phyloP scores from a whole-genome alignment of 1,140 invertebrate species.

The Caenorhabditis latens region DNA sequence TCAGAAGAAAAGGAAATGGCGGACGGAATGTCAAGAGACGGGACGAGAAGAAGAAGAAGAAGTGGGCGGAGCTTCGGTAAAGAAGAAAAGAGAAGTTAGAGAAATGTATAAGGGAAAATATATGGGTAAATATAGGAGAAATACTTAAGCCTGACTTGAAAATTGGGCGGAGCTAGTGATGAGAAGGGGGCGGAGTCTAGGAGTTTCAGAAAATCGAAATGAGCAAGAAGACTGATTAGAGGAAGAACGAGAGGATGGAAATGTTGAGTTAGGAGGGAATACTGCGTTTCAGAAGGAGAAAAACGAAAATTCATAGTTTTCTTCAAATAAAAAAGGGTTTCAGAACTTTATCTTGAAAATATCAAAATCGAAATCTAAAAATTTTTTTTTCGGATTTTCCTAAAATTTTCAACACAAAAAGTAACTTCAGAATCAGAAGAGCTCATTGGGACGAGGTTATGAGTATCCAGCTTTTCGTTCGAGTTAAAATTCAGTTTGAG shows the following conservation, averaged over 20 bases:
- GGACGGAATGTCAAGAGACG: slow-evolving; percentile 45
- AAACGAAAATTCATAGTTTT: too few species aligned
- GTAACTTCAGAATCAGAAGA: too few species aligned
- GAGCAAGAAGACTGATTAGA: not conserved
- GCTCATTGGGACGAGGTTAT: too few species aligned
- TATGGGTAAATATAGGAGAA: not conserved
- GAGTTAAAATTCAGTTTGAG: too few species aligned
- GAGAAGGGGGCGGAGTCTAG: not conserved
- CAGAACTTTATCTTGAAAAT: too few species aligned
- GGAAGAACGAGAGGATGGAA: not conserved
- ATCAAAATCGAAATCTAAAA: too few species aligned
- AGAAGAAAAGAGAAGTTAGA: not conserved
- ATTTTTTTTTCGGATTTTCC: too few species aligned
- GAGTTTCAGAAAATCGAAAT: not conserved
- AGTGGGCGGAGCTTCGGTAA: slow-evolving; percentile 33
- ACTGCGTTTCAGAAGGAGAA: too few species aligned
- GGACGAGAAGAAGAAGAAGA: slow-evolving; percentile 1
- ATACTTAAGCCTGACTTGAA: not conserved
- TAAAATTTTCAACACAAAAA: too few species aligned
- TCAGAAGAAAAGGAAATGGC: slow-evolving; percentile 10
- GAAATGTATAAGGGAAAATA: slow-evolving; percentile 2
- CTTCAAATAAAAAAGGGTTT: too few species aligned
- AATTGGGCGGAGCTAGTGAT: not conserved
- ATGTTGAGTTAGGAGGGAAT: not conserved
- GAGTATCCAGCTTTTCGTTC: too few species aligned